These are phyloP conservation scores for Nycticorax nycticorax DNA, from an alignment of 2,113 vertebrate species.

Conservation along the genomic window DNA sequence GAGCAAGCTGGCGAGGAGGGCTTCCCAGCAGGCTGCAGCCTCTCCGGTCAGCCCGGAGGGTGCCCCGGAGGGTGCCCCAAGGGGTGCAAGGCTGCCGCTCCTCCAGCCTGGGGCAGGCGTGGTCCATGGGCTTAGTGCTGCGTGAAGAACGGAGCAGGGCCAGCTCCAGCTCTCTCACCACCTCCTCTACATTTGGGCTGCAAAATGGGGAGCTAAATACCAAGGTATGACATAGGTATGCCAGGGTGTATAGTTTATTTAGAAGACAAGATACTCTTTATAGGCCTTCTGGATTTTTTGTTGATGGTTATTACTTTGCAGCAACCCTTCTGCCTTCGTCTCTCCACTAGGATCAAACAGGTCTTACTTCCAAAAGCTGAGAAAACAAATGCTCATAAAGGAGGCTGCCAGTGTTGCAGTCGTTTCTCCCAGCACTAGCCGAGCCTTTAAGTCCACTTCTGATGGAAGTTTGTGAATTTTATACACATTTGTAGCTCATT, in stretches of 20 bases:
- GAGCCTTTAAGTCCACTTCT: background rate
- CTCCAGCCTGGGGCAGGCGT: background rate
- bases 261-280: background rate
- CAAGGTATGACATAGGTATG: background rate
- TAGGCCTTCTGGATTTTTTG: background rate
- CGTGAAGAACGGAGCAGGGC: background rate
- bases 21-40: background rate
- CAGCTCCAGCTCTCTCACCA: background rate
- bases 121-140: background rate
- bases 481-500: slow-evolving; percentile 18
- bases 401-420: background rate
- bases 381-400: background rate
- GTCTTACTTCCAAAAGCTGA: background rate
- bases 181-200: background rate
- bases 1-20: background rate
- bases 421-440: background rate
- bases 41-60: background rate
- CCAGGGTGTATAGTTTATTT: background rate
- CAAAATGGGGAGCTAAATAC: background rate
- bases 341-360: background rate
- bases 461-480: slow-evolving; percentile 8
- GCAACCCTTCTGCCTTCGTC: background rate
- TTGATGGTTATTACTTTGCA: background rate
- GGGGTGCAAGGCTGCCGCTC: background rate
- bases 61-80: background rate